Base-by-base conservation (phyloP, 2,888 invertebrate species). In the Parthenolecanium corni region DNA sequence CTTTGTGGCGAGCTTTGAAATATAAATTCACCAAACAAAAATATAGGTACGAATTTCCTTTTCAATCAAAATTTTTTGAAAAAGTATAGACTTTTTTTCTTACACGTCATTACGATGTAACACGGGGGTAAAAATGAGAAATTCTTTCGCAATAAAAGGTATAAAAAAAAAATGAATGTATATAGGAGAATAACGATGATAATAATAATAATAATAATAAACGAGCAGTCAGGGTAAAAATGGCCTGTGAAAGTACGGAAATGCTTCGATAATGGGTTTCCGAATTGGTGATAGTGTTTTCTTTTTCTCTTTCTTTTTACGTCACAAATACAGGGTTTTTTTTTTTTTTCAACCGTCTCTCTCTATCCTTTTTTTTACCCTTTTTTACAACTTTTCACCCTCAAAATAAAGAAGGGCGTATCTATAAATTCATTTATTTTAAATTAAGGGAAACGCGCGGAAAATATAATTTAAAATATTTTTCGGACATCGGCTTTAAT, bases 401-500 rank as follows among this genome's bases (percentile, higher is more conserved):
- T 18, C 2, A 36, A 25, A 52, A 58, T 58, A 58, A 58, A 58
- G 58, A 58, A 58, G 58, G 58, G 58, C 58, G 58, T 58, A 58
- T 58, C 58, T 58, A 58, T 58, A 58, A 58, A 58, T 58, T 58
- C 58, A 58, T 58, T 58, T 58, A 58, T 58, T 58, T 58, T 58
- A 58, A 58, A 58, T 58, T 58, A 58, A 58, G 58, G 58, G 58
- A 58, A 58, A 58, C 25, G 52, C 58, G 58, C 57, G 57, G 47
- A 23, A 58, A 58, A 58, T 49, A 58, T 58, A 58, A 58, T 58
- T 58, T 49, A 58, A 58, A 58, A 58, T 58, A 58, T 58, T 44
- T 44, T 58, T 47, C 36, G 40, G 36, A 25, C 58, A 47, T 58
- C 58, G 31, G 46, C 46, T 57, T 57, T 49, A 49, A 58, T 38